Percentiles rank a stretch among this genome's conserved stretches.
phyloP scores from a whole-genome alignment of 2,113 vertebrate species.

The Leucosticte australis region DNA sequence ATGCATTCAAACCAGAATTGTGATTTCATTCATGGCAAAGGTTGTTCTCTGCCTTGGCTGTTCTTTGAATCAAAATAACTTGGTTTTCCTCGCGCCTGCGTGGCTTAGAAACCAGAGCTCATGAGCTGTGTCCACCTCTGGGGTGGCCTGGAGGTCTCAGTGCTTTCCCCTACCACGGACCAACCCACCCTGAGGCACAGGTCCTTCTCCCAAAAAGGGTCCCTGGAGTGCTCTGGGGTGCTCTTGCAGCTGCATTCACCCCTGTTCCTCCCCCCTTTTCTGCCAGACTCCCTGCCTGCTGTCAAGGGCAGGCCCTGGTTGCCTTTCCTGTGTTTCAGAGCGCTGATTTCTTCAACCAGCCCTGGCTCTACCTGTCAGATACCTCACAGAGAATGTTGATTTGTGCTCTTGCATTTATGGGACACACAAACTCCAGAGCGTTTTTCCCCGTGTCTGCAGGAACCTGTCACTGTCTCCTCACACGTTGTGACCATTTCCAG shows the following conservation, averaged over 20 bases:
- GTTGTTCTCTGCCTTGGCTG: neutral
- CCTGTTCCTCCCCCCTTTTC: neutral
- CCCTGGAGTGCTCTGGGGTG: neutral
- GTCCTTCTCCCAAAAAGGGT: neutral
- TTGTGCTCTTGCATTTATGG: neutral
- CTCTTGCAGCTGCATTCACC: neutral
- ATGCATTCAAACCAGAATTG: neutral
- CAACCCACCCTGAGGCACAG: fast-evolving
- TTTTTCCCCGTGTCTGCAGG: conserved; percentile 46
- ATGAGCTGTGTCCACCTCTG: neutral
- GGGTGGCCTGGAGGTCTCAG: neutral
- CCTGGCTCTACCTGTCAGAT: neutral
- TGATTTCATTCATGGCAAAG: neutral
- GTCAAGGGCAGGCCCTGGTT: neutral
- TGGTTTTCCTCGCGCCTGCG: neutral
- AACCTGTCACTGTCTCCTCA: conserved; percentile 81
- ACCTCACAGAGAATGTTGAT: neutral
- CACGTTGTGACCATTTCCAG: conserved; percentile 86
- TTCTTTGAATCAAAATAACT: neutral
- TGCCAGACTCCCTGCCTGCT: neutral
- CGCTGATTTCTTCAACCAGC: neutral
- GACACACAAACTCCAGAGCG: neutral
- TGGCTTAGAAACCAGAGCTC: neutral
- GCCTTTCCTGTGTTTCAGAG: neutral
- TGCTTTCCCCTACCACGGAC: neutral